phyloP scores from a whole-genome alignment of 2,888 invertebrate genomes.

The Andrena bucephala region DNA sequence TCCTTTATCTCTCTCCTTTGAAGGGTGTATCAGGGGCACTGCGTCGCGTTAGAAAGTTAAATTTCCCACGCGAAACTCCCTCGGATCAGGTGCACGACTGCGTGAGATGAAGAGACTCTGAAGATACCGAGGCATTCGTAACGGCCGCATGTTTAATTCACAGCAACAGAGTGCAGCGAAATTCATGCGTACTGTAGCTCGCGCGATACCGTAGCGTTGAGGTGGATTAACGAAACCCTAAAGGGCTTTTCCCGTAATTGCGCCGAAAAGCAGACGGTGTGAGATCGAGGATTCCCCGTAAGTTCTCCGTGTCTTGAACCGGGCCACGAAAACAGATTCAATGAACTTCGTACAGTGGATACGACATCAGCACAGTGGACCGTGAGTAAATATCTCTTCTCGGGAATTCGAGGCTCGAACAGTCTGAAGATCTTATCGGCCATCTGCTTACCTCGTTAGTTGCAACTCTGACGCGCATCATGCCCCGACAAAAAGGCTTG shows the following conservation, averaged over 20 bases:
- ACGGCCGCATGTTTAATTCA: background rate
- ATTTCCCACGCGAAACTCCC: conserved; percentile 5
- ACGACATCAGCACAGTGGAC: background rate
- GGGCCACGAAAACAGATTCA: background rate
- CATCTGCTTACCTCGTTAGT: conserved; percentile 3
- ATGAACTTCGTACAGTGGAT: background rate
- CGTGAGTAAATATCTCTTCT: background rate
- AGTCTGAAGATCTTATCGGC: background rate
- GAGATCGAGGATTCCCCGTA: background rate
- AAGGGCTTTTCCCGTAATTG: conserved; percentile 4
- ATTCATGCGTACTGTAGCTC: background rate
- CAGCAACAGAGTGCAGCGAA: background rate
- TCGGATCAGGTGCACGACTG: background rate
- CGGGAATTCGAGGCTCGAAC: conserved; percentile 6
- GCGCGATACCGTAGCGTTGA: background rate
- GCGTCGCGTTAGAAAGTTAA: background rate
- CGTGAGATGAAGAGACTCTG: background rate
- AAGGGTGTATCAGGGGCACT: background rate
- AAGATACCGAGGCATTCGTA: conserved; percentile 2
- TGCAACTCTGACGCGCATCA: background rate
- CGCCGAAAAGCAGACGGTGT: background rate
- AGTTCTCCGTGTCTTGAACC: background rate
- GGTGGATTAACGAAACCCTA: background rate
- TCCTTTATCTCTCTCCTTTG: conserved; percentile 8
- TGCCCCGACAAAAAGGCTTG: background rate